These are phyloP conservation scores for Melipona quadrifasciata DNA, from an alignment of 1,140 invertebrate genomes.

Conservation along the genomic window DNA sequence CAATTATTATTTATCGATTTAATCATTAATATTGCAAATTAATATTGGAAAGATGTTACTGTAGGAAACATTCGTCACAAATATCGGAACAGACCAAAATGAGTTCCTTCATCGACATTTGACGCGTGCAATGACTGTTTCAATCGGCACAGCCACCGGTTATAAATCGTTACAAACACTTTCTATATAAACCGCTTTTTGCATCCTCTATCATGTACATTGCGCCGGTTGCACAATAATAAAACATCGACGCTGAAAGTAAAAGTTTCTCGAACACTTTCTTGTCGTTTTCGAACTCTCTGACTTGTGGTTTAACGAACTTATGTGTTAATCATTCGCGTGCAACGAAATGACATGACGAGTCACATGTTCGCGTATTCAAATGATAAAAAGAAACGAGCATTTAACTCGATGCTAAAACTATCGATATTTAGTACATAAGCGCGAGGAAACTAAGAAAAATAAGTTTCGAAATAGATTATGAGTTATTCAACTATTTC, in stretches of 20 bases:
- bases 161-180: constrained; percentile 23
- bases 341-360: neutral
- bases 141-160: neutral
- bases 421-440: neutral
- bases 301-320: neutral
- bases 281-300: neutral
- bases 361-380: neutral
- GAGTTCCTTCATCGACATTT: neutral
- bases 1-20: too few relatives aligned
- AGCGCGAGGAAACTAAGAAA: too few relatives aligned
- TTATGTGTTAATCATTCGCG: neutral
- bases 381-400: neutral
- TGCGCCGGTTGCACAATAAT: constrained; percentile 35
- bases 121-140: neutral
- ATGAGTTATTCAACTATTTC: too few relatives aligned
- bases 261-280: constrained; percentile 26
- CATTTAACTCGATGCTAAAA: neutral
- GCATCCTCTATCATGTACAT: neutral
- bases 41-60: neutral
- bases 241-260: constrained; percentile 18
- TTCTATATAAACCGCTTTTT: constrained; percentile 8
- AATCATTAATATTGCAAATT: too few relatives aligned
- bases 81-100: neutral
- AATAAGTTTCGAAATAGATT: too few relatives aligned
- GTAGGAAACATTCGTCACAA: too few relatives aligned